A percentile compares a stretch with the other conserved stretches of the same genome.
Conservation (phyloP, 2,888 invertebrate species). For the Ennomos erosarius region DNA sequence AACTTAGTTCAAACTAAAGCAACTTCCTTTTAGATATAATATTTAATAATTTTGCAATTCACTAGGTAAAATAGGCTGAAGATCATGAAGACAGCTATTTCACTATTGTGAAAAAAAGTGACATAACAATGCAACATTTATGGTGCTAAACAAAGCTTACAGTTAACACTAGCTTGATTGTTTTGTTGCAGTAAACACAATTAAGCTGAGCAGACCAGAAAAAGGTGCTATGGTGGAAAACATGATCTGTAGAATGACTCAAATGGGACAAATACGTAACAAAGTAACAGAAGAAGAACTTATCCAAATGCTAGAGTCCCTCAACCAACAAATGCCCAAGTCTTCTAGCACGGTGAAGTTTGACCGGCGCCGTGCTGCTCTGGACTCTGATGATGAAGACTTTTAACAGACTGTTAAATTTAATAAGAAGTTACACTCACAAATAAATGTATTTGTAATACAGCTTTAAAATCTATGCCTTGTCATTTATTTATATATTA, state of each 20-base stretch:
- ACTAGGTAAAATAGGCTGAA: no score
- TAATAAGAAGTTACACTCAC: constrained; percentile 15
- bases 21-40: no score
- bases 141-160: no score
- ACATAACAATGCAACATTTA: no score
- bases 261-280: constrained; percentile 93
- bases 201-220: constrained; percentile 97
- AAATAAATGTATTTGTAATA: constrained; percentile 28
- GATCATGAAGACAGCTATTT: no score
- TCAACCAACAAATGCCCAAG: constrained; percentile 93
- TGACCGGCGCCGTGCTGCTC: constrained; percentile 94
- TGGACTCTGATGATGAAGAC: constrained; percentile 93
- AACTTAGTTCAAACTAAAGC: no score
- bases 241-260: constrained; percentile 97
- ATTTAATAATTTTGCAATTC: no score
- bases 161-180: no score
- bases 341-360: constrained; percentile 94
- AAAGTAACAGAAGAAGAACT: constrained; percentile 95
- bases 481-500: constrained; percentile 42
- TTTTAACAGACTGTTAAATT: constrained; percentile 56
- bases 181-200: constrained; percentile 91
- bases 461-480: constrained; percentile 34
- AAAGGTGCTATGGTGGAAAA: constrained; percentile 97
- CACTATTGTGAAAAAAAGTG: no score
- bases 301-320: constrained; percentile 92